Evolutionary conservation across 1,140 invertebrate species (phyloP), one percentile per base, ranked within the genome.

Genomic region (Ips nitidus): DNA sequence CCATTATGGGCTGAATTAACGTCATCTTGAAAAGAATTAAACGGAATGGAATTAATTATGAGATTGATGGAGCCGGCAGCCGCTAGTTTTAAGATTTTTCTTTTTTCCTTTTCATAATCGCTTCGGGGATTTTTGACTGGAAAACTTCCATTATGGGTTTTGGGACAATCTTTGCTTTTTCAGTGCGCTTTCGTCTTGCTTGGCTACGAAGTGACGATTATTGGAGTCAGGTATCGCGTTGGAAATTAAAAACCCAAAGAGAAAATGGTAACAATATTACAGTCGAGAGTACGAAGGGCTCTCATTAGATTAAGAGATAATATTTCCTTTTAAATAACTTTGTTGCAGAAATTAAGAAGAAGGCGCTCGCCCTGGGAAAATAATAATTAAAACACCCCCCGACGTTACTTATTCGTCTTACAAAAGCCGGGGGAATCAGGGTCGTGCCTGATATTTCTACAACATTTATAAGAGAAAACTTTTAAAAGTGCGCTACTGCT

Each of bases 11-110:
- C 71, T 80, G 79, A 80, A 80, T 80, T 78, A 80, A 79, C 79
- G 79, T 80, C 79, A 80, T 77, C 78, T 79, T 80, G 77, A 80
- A 80, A 80, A 80, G 79, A 80, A 80, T 80, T 80, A 80, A 79
- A 80, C 76, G 79, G 77, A 79, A 80, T 79, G 79, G 79, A 80
- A 80, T 80, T 80, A 80, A 80, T 80, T 80, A 80, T 77, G 78
- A 80, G 79, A 80, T 80, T 80, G 79, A 80, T 80, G 79, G 77
- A 75, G 73, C 67, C 38, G 53, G n/a, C 42, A 52, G 50, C 41
- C 71, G 64, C 61, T 70, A 70, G 71, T 73, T 73, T 73, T 70
- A 73, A 73, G 71, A 73, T 68, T 66, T 69, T 63, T 66, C 55
- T 47, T 62, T 56, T 22, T 57, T 57, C 36, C 55, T 61, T 42